phyloP scores from a whole-genome alignment of 2,113 vertebrate species.

The Hassar affinis region DNA sequence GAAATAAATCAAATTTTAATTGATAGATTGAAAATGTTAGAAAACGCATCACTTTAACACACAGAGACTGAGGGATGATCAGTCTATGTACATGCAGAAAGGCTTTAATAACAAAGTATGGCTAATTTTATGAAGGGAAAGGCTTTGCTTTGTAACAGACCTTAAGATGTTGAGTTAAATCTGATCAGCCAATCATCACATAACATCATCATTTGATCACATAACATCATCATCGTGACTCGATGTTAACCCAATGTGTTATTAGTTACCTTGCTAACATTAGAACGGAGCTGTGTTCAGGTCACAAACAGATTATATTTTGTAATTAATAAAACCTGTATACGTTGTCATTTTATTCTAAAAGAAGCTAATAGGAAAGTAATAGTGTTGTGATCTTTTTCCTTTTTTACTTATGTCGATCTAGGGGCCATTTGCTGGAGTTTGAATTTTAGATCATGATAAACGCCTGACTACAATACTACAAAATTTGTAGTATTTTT shows the following conservation, averaged over 20 bases:
- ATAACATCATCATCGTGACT: not conserved
- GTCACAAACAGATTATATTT: not conserved
- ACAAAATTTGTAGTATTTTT: not conserved
- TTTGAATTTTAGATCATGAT: not conserved
- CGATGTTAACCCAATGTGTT: not conserved
- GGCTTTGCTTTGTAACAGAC: not conserved
- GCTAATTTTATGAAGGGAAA: not conserved
- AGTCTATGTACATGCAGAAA: too few species aligned
- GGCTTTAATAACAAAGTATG: not conserved
- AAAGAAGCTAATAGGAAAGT: not conserved
- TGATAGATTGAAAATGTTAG: not conserved
- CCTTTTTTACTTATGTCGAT: not conserved
- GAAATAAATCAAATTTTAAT: not conserved
- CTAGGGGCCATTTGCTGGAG: not conserved
- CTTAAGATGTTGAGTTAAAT: not conserved
- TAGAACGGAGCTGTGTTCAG: not conserved
- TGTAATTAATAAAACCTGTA: not conserved
- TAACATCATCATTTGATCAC: too few species aligned
- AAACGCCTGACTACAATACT: not conserved
- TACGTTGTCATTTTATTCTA: not conserved
- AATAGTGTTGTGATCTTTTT: not conserved
- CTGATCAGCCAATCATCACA: not conserved
- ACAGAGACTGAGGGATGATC: too few species aligned
- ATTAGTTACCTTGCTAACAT: not conserved
- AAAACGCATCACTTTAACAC: not conserved